Percentiles rank a stretch among this genome's conserved stretches.
These are phyloP conservation scores for Pocillopora verrucosa DNA, from an alignment of 64 coral and sea anemone genomes.

Conservation along the genomic window DNA sequence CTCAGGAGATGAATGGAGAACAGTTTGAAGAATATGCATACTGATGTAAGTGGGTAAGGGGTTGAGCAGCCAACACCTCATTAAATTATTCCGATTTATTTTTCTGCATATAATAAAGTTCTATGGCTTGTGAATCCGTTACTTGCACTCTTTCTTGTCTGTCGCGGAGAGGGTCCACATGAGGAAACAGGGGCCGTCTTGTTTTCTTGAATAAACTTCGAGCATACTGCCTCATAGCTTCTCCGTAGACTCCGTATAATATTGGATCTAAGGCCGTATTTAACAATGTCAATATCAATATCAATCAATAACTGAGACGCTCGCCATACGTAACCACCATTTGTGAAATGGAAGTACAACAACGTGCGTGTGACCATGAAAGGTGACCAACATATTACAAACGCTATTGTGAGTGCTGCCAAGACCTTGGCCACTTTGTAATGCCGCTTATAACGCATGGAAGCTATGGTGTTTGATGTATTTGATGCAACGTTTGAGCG, in stretches of 20 bases:
- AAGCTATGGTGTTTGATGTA: neutral
- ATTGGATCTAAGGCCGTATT: conserved; percentile 35
- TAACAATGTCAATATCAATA: neutral
- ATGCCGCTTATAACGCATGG: neutral
- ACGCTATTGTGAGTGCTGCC: conserved; percentile 22
- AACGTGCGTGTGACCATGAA: conserved; percentile 41
- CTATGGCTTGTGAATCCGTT: too few relatives aligned
- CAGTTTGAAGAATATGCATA: too few relatives aligned
- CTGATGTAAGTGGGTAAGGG: too few relatives aligned
- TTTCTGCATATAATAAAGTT: too few relatives aligned
- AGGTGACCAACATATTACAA: conserved; percentile 43
- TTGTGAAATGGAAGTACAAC: conserved; percentile 31
- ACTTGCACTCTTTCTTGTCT: too few relatives aligned
- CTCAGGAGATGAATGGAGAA: too few relatives aligned
- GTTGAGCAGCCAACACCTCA: too few relatives aligned
- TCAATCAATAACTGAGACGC: conserved; percentile 33
- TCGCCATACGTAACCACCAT: conserved; percentile 33
- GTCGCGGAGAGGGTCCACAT: too few relatives aligned
- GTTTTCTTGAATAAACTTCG: neutral
- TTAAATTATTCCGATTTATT: too few relatives aligned
- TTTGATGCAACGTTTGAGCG: neutral
- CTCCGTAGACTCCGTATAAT: conserved; percentile 44
- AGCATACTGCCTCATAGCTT: neutral
- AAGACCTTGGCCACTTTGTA: conserved; percentile 34
- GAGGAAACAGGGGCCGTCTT: too few relatives aligned